Conservation (phyloP, 2,888 invertebrate genomes). For the Hyalella azteca region DNA sequence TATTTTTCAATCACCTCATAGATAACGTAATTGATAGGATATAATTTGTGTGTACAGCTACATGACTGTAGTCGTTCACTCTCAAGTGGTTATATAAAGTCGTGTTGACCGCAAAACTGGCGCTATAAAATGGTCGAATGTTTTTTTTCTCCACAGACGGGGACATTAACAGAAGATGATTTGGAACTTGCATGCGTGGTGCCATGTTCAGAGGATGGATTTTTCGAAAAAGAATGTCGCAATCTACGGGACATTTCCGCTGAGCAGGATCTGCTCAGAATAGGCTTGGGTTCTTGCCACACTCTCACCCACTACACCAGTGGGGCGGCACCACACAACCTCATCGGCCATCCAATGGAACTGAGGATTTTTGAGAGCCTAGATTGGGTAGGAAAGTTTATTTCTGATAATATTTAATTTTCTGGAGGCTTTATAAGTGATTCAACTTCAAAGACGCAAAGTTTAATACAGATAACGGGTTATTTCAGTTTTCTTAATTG, state of each 20-base stretch:
- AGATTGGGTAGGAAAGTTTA: constrained; percentile 65
- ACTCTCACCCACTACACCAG: constrained; percentile 62
- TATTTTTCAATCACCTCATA: too few relatives aligned
- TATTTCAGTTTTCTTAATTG: neutral
- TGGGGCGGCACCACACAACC: constrained; percentile 63
- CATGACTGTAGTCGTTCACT: too few relatives aligned
- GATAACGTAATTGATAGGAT: too few relatives aligned
- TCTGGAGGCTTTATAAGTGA: neutral
- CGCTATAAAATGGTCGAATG: too few relatives aligned
- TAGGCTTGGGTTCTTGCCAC: constrained; percentile 66
- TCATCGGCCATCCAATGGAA: constrained; percentile 65
- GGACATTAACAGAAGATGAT: constrained; percentile 60
- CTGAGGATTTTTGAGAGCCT: constrained; percentile 65
- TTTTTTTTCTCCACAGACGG: constrained; percentile 61
- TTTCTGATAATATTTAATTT: neutral
- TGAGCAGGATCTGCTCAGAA: constrained; percentile 60
- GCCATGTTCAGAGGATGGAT: constrained; percentile 38
- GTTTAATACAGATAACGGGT: neutral
- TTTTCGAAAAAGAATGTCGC: constrained; percentile 52
- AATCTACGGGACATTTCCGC: constrained; percentile 49
- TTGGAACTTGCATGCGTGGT: constrained; percentile 59
- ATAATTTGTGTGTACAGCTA: neutral
- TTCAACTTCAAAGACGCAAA: neutral
- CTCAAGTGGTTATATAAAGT: too few relatives aligned
- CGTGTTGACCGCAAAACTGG: too few relatives aligned